These are phyloP conservation scores for Cylas formicarius DNA, from an alignment of 1,140 invertebrate genomes.

Conservation along the genomic window DNA sequence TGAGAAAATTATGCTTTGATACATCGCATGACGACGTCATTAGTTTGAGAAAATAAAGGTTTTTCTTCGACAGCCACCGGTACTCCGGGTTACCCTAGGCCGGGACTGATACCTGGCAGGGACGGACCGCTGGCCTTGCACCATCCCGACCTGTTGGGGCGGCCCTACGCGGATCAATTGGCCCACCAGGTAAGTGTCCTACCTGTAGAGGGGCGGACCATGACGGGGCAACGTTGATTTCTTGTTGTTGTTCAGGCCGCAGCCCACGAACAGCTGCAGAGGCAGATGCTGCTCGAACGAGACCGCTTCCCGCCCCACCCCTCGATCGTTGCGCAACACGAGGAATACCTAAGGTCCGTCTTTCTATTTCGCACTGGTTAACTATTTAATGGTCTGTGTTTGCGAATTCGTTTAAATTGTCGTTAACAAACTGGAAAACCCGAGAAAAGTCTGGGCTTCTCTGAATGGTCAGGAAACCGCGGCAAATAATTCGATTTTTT, in stretches of 20 bases:
- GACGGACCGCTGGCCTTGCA: conserved; percentile 55
- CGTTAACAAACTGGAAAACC: too few relatives aligned
- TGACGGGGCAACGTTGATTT: too few relatives aligned
- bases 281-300: conserved; percentile 76
- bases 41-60: not conserved
- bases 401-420: too few relatives aligned
- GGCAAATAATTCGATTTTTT: too few relatives aligned
- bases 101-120: conserved; percentile 50
- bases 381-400: too few relatives aligned
- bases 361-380: conserved; percentile 1
- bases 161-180: conserved; percentile 76
- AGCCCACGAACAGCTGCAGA: conserved; percentile 78
- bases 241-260: conserved; percentile 47
- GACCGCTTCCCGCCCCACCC: conserved; percentile 63
- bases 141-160: conserved; percentile 67
- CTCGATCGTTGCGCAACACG: conserved; percentile 62
- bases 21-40: not conserved
- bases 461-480: too few relatives aligned
- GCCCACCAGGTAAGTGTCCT: conserved; percentile 58
- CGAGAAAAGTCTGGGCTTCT: too few relatives aligned
- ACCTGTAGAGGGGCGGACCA: conserved; percentile 8
- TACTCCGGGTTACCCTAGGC: conserved; percentile 55
- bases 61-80: conserved; percentile 43
- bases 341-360: conserved; percentile 70
- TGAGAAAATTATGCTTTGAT: not conserved